Percentiles rank a stretch among this genome's conserved stretches.
These are phyloP conservation scores for Macrobrachium rosenbergii DNA, from an alignment of 1,140 invertebrate genomes.

Conservation along the genomic window DNA sequence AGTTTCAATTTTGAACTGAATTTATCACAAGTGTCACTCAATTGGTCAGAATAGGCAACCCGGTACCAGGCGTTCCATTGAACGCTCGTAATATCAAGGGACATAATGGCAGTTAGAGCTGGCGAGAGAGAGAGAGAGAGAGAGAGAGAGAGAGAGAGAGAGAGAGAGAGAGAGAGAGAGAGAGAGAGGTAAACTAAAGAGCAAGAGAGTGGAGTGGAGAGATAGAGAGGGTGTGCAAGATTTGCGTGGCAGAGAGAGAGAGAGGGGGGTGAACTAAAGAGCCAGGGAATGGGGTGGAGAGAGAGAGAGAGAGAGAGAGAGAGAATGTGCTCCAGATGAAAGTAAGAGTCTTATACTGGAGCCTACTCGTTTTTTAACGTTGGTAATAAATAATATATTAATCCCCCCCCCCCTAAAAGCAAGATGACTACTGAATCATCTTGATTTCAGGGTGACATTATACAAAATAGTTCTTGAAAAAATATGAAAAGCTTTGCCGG, in stretches of 20 bases:
- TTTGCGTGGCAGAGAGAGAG: conserved; percentile 8
- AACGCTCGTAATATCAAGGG: neutral
- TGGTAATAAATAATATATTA: too few species aligned
- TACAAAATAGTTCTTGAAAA: too few species aligned
- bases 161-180: conserved; percentile 13
- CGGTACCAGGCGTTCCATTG: too few species aligned
- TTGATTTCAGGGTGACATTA: too few species aligned
- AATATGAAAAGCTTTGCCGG: too few species aligned
- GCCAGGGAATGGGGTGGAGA: neutral
- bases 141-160: conserved; percentile 3
- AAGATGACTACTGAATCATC: too few species aligned
- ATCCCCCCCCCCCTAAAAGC: too few species aligned
- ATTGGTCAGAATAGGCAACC: too few species aligned
- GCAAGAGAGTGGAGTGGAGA: neutral
- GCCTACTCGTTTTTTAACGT: too few species aligned
- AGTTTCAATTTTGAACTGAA: too few species aligned
- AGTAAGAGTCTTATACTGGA: neutral
- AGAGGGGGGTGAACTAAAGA: neutral
- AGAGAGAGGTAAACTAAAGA: neutral
- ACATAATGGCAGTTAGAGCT: neutral
- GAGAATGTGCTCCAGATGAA: neutral
- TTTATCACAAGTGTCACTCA: too few species aligned
- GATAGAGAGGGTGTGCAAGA: neutral
- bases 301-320: conserved; percentile 14
- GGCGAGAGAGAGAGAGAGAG: neutral